phyloP scores from a whole-genome alignment of 2,113 vertebrate genomes.

The Spermophilus dauricus region DNA sequence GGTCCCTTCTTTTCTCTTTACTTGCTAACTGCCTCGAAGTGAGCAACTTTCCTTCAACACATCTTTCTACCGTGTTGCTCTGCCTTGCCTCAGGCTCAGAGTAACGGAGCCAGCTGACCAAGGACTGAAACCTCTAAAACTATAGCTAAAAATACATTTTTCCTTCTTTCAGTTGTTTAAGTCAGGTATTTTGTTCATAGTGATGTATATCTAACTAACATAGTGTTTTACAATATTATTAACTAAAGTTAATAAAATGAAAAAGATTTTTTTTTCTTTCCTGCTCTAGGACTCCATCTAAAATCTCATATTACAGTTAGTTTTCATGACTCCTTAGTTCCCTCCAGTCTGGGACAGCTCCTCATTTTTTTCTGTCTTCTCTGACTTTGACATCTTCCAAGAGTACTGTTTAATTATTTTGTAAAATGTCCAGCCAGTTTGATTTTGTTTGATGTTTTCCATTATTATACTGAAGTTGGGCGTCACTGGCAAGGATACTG shows the following conservation, averaged over 20 bases:
- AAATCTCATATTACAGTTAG: neutral
- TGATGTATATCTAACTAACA: neutral
- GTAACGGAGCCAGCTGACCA: neutral
- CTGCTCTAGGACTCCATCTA: neutral
- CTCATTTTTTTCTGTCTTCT: neutral
- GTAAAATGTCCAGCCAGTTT: neutral
- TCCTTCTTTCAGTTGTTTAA: neutral
- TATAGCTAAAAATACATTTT: neutral
- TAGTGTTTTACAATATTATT: neutral
- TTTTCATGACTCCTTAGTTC: neutral
- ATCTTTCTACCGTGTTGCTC: neutral
- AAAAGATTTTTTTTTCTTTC: neutral
- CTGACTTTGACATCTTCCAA: neutral
- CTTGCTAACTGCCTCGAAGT: neutral
- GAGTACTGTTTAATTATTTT: neutral
- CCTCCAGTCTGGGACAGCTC: fast-evolving
- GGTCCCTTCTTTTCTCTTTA: neutral
- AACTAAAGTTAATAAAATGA: neutral
- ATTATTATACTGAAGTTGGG: neutral
- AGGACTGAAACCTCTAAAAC: neutral
- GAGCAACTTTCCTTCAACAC: neutral
- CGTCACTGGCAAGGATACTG: neutral
- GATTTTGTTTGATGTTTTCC: neutral
- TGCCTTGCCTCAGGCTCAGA: neutral
- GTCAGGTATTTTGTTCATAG: neutral